Evolutionary conservation across 2,113 vertebrate species (phyloP), one percentile per base, ranked within the genome.

Genomic region (Tauraco erythrolophus): DNA sequence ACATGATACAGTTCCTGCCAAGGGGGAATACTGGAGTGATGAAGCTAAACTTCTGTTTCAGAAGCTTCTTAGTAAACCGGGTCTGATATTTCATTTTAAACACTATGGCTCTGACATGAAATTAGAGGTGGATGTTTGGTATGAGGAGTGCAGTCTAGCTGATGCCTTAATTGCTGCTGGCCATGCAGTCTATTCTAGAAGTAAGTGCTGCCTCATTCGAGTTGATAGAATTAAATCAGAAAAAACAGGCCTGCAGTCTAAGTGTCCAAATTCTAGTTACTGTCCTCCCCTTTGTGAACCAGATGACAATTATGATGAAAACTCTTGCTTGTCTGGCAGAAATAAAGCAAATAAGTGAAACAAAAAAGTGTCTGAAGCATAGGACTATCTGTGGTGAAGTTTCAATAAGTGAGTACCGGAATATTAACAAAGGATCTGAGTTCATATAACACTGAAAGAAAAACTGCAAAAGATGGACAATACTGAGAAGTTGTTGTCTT

Each of bases 61-160:
- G 82, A 60, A 98, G 27, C 97, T 97, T 70, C 96, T 99, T 95
- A 94, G 88, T 84, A 95, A 98, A 68, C 98, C 97, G 0, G 95
- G 89, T 61, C 97, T 99, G 48, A n/a, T 98, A 91, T 97, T 99
- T 95, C 74, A 97, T 96, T 98, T 99, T 96, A 98, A 91, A 62
- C 92, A 95, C 27, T 82, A 53, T 27, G 61, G 68, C 57, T 79
- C 74, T 96, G 94, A 89, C 41, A 94, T 94, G 92, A 97, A 96
- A 83, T 92, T 97, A 41, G 96, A 98, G 62, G 97, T 98, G 58
- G 94, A 97, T 86, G 45, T 98, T 93, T 46, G 95, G 35, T 84
- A 53, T 12, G 64, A 95, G 46, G 35, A 91, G 25, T 90, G 17
- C 7, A 97, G 4, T 94, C 30, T 98, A 3, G 92, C 97, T 58